Evolutionary conservation across 2,888 invertebrate genomes (phyloP).

Genomic region (Itoplectis maculator): DNA sequence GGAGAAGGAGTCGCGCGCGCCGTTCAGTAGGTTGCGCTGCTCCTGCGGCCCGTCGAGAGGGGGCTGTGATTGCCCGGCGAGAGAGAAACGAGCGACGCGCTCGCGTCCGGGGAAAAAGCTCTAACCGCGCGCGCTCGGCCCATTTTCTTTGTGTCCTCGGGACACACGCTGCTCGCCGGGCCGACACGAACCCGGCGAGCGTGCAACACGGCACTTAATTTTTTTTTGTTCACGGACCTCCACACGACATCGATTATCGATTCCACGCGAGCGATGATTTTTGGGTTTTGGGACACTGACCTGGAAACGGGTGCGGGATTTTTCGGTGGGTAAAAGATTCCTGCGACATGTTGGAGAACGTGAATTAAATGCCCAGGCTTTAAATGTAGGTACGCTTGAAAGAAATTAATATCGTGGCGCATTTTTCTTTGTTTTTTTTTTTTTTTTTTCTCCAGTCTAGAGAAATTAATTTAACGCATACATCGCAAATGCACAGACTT

Average conservation of each 20-base stretch:
- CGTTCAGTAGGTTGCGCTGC: constrained; percentile 16
- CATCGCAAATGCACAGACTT: too few relatives aligned
- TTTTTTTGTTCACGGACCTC: not conserved
- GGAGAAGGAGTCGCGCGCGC: constrained; percentile 4
- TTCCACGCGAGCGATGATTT: too few relatives aligned
- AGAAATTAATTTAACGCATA: too few relatives aligned
- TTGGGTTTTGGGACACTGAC: too few relatives aligned
- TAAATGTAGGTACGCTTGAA: too few relatives aligned
- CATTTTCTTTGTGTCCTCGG: constrained; percentile 41
- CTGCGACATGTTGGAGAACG: too few relatives aligned
- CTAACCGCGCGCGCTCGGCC: constrained; percentile 24
- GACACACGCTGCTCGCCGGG: constrained; percentile 18
- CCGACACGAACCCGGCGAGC: not conserved
- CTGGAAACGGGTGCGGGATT: too few relatives aligned
- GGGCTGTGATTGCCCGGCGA: constrained; percentile 27
- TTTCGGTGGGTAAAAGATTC: too few relatives aligned
- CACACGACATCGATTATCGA: not conserved
- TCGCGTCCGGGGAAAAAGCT: constrained; percentile 45
- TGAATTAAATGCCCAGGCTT: too few relatives aligned
- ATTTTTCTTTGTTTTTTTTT: too few relatives aligned
- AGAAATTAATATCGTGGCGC: too few relatives aligned
- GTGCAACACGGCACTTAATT: not conserved
- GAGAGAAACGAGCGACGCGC: constrained; percentile 41
- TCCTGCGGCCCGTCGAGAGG: constrained; percentile 17
- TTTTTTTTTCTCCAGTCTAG: too few relatives aligned